phyloP scores from a whole-genome alignment of 2,888 invertebrate genomes.

The Axea sp. region DNA sequence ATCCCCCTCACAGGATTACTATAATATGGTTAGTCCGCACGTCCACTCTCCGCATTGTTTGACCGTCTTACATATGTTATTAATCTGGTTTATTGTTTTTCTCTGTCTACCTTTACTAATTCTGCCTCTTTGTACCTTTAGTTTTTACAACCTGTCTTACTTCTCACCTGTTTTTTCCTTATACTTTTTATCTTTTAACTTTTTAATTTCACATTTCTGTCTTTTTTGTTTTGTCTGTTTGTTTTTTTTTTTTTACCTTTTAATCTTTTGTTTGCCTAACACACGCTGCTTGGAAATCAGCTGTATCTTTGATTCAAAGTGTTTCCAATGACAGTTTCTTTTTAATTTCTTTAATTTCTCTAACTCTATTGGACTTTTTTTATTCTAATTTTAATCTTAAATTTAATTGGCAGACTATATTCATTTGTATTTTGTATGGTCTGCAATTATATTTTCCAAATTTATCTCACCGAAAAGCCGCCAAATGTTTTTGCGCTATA shows the following conservation, averaged over 20 bases:
- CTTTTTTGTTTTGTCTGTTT: constrained; percentile 17
- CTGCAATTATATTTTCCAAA: constrained; percentile 43
- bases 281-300: constrained; percentile 55
- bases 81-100: constrained; percentile 74
- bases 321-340: no score
- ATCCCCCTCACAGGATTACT: constrained; percentile 80
- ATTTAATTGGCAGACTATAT: constrained; percentile 5
- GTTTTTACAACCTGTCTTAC: constrained; percentile 51
- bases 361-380: not conserved
- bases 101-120: constrained; percentile 63
- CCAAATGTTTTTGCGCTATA: constrained; percentile 60
- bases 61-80: constrained; percentile 77
- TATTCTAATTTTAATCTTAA: not conserved
- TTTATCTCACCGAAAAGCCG: constrained; percentile 51
- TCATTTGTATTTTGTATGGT: constrained; percentile 19
- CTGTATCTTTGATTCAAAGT: constrained; percentile 42
- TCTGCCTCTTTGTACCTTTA: constrained; percentile 61
- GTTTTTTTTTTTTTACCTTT: constrained; percentile 1
- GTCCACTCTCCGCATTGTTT: constrained; percentile 79
- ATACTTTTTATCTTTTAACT: constrained; percentile 18
- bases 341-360: no score
- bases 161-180: constrained; percentile 47
- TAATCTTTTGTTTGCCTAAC: constrained; percentile 46
- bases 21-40: constrained; percentile 79
- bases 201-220: constrained; percentile 3